A percentile compares a stretch with the other conserved stretches of the same genome.
Conservation (phyloP, 1,140 invertebrate genomes). For the Macrobrachium nipponense region DNA sequence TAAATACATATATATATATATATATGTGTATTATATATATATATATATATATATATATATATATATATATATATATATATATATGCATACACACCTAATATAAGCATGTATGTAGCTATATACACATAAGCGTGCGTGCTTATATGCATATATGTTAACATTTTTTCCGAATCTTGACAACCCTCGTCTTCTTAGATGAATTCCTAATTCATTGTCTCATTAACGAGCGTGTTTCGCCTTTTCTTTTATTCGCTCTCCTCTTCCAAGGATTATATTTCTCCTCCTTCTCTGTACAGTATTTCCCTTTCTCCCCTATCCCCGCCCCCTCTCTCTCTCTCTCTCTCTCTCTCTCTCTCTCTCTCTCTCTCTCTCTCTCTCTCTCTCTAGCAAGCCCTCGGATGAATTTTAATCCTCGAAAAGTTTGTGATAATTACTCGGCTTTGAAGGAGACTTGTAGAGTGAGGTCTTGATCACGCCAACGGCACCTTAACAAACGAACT, state of each 20-base stretch:
- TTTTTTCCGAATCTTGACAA: not conserved
- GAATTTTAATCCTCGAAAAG: conserved; percentile 30
- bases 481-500: not conserved
- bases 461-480: not conserved
- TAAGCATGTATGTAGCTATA: not conserved
- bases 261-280: not conserved
- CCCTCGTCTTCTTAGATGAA: not conserved
- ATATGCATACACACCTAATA: not conserved
- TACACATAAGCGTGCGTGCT: not conserved
- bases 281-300: not conserved
- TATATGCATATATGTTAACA: not conserved
- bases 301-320: not conserved
- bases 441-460: conserved; percentile 20
- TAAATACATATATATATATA: too few species aligned
- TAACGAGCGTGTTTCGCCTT: not conserved
- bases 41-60: too few species aligned
- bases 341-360: not conserved
- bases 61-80: too few species aligned
- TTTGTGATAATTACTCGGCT: conserved; percentile 14
- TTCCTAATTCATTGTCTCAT: not conserved
- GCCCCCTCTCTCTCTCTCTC: too few species aligned
- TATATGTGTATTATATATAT: too few species aligned
- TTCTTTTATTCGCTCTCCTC: too few species aligned
- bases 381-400: conserved; percentile 1
- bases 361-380: not conserved